A percentile compares a stretch with the other conserved stretches of the same genome.
phyloP scores from a whole-genome alignment of 2,797 vertebrate species.

The Eleutherodactylus coqui region DNA sequence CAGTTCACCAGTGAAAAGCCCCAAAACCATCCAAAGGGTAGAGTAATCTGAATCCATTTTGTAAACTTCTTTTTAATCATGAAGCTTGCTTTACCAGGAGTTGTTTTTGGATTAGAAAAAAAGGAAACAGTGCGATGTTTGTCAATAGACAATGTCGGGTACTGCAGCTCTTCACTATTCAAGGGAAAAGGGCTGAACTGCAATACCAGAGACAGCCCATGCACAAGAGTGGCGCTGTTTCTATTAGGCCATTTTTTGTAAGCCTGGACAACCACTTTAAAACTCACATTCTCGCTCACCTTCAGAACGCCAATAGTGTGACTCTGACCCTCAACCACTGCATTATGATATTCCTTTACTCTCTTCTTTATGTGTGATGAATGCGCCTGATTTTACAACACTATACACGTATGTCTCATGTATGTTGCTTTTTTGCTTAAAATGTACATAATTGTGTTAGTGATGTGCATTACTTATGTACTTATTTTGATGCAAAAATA shows the following conservation, averaged over 20 bases:
- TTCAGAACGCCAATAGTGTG: neutral
- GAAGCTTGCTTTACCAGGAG: neutral
- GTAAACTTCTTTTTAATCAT: neutral
- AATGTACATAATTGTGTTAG: neutral
- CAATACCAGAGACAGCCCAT: neutral
- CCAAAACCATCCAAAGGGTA: conserved; percentile 88
- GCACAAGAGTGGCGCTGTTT: neutral
- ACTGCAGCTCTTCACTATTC: neutral
- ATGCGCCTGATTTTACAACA: neutral
- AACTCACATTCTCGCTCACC: neutral
- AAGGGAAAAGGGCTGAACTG: too few species aligned
- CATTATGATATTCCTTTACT: neutral
- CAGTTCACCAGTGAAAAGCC: conserved; percentile 85
- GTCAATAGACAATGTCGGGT: neutral
- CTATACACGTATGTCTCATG: neutral
- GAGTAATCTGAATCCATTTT: conserved; percentile 69
- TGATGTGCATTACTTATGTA: neutral
- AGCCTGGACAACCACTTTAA: neutral
- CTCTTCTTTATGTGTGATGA: neutral
- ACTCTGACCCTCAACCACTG: too few species aligned
- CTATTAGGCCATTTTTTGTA: neutral
- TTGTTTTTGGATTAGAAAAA: neutral
- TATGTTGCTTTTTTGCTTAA: neutral
- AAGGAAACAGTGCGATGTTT: neutral
- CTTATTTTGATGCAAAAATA: neutral